These are phyloP conservation scores for Uropsilus gracilis DNA, from an alignment of 2,113 vertebrate genomes.

Conservation along the genomic window DNA sequence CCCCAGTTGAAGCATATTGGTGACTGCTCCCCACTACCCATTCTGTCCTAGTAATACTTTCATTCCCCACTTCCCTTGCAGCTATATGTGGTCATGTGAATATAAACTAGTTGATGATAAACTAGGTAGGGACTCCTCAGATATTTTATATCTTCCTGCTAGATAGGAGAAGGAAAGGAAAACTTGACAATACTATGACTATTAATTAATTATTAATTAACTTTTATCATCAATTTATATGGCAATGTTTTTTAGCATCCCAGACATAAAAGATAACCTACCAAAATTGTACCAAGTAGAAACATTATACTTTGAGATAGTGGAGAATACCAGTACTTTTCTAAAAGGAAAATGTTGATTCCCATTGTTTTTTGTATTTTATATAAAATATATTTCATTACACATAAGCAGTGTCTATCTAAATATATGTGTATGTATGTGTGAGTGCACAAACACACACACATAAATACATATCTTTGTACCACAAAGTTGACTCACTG, in stretches of 20 bases:
- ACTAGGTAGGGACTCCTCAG: background rate
- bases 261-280: no score
- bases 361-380: background rate
- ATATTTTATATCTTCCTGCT: background rate
- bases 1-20: background rate
- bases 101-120: background rate
- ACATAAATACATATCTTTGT: background rate
- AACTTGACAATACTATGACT: no score
- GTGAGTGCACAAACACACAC: background rate
- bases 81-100: background rate
- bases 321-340: background rate
- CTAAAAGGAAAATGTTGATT: background rate
- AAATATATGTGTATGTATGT: fast-evolving
- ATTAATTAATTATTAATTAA: no score
- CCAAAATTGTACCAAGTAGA: background rate
- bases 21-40: background rate
- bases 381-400: background rate
- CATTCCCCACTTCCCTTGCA: background rate
- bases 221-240: no score
- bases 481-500: background rate
- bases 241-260: no score
- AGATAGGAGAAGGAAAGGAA: background rate
- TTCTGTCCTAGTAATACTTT: background rate
- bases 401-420: background rate
- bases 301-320: background rate